Base-by-base conservation (phyloP, 2,113 vertebrate species). In the Mixornis gularis region DNA sequence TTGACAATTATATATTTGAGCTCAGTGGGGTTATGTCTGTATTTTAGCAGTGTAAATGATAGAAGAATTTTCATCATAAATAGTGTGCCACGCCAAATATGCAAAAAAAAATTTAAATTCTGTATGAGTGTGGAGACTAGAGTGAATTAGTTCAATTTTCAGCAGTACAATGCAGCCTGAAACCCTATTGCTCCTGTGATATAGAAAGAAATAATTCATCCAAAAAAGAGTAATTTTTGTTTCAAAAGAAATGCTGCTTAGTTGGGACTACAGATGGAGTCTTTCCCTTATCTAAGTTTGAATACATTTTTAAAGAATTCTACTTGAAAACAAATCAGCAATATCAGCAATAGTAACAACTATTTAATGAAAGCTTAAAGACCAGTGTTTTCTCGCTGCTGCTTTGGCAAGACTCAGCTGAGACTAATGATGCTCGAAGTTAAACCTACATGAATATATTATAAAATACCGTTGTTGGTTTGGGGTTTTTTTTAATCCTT, bases 401-500 rank as follows among this genome's bases (percentile, higher is more conserved):
- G 52, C 40, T 79, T 87, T 71, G 58, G 20, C 25, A 78, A 63
- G 40, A 63, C 8, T 52, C 30, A 53, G n/a, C 9, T 41, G 43
- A 81, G 48, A 71, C 34, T 56, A 55, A 77, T 25, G 30, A 63
- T 70, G 79, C 24, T 59, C 40, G 41, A 77, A n/a, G 10, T 34
- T 65, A 70, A 26, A 58, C 32, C 38, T 62, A 43, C 7, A 32
- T 17, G 0, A 89, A 55, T 59, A 43, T 56, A 64, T 71, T 66
- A 59, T 48, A 48, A 69, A 82, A 82, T 4, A 19, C 2, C 3
- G 2, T 53, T 53, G 18, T 32, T 48, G 46, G 21, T 44, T 30
- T 20, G 11, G 17, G 29, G 12, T 20, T 22, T 56, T 34, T 60
- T 12, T 17, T 0, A 1, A 21, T 12, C 8, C 9, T 1, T 65